Conservation (phyloP, 2,797 vertebrate species). For the Mionectes olivaceus region DNA sequence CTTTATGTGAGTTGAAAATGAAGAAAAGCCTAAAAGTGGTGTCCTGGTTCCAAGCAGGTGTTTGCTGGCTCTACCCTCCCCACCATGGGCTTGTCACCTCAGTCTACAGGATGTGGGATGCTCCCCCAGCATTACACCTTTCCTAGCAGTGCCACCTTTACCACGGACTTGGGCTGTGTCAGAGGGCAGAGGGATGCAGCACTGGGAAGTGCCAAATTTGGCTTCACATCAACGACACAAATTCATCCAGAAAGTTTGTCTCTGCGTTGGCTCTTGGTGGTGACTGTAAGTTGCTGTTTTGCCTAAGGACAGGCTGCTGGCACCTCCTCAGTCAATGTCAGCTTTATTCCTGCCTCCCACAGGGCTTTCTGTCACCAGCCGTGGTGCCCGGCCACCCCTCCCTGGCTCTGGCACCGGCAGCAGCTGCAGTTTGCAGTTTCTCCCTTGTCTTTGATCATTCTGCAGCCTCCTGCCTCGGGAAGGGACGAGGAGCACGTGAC, state of each 20-base stretch:
- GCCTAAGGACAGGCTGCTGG: slow-evolving; percentile 14
- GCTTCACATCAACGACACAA: background rate
- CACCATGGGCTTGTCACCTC: background rate
- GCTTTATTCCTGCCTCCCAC: background rate
- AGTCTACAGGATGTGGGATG: fast-evolving
- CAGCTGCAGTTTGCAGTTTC: background rate
- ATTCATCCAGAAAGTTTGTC: background rate
- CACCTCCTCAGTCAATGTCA: background rate
- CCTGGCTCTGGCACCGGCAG: background rate
- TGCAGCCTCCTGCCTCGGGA: background rate
- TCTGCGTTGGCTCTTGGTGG: background rate
- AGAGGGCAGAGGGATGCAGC: background rate
- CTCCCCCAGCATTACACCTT: background rate
- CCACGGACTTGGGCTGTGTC: fast-evolving
- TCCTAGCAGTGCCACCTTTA: background rate
- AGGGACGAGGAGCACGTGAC: background rate
- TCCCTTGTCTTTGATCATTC: background rate
- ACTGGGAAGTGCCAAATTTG: background rate
- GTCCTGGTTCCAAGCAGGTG: background rate
- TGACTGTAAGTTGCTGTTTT: background rate
- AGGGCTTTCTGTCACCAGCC: background rate
- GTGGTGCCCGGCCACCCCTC: background rate
- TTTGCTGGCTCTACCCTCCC: background rate
- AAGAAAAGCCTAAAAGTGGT: background rate
- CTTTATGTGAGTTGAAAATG: background rate